Base-by-base conservation (phyloP, 53 echinoderm and acorn worm species). In the Patiria pectinifera region DNA sequence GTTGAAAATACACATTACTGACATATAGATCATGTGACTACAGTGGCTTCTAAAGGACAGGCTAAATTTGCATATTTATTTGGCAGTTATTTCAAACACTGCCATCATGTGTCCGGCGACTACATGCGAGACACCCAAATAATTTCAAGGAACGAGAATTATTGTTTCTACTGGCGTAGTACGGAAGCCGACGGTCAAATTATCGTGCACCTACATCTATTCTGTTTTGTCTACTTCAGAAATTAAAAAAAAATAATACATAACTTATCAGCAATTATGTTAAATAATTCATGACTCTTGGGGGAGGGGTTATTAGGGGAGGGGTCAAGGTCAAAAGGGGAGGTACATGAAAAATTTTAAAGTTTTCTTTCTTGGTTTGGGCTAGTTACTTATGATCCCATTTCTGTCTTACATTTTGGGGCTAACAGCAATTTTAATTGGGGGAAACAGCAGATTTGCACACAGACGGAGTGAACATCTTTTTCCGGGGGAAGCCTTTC, bases 61-160 rank as follows among this genome's bases (percentile, higher is more conserved):
- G 63, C 46, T 45, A 85, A 85, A 46, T 85, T 69, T 69, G 69
- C 85, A 85, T 85, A 85, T 69, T 46, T 69, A 11, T 25, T 6
- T 44, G 69, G 69, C 85, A 85, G 45, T 62, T 11, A 14, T 66
- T 66, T 66, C 66, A 16, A 66, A 66, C 10, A 66, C 66, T 7
- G 3, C 15, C 15, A 6, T 53, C 8, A 6, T 53, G 53, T 5
- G 66, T 66, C 66, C 66, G 1, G 3, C 66, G 3, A 66, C 19
- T 18, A 66, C 66, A 66, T 18, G 66, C 15, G 3, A 74, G 74
- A 74, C 24, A 69, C 19, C 19, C 15, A 74, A 74, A 74, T 21
- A 14, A 18, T 70, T 70, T 70, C 14, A 15, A 70, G 4, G 4
- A 19, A 70, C 35, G 35, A 35, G 35, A 35, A 35, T 35, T 35